A percentile compares a stretch with the other conserved stretches of the same genome.
Conservation (phyloP, 2,797 vertebrate species). For the Sebastes matsubarae region DNA sequence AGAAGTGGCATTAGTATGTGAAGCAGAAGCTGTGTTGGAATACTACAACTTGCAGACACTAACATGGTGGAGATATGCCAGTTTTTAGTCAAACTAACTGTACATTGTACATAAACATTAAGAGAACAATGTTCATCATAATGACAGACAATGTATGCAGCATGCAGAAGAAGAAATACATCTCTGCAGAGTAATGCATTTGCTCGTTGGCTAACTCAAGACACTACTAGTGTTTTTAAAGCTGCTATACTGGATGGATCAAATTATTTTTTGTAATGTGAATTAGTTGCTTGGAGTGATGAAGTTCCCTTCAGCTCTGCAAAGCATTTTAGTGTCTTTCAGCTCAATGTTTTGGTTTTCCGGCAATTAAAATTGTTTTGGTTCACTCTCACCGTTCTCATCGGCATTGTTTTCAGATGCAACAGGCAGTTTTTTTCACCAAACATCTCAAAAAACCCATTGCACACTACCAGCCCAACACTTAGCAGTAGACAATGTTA, state of each 20-base stretch:
- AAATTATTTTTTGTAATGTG: background rate
- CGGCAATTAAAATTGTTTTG: background rate
- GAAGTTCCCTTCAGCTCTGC: background rate
- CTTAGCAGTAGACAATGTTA: background rate
- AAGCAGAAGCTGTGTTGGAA: background rate
- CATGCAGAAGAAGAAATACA: background rate
- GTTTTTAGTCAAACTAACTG: background rate
- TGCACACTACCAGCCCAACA: background rate
- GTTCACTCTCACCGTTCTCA: background rate
- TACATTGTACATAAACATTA: background rate
- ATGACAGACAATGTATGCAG: background rate
- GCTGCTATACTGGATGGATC: background rate
- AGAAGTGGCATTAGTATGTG: background rate
- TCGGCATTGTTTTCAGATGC: background rate
- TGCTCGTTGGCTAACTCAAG: background rate
- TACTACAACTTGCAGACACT: background rate
- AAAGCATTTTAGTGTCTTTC: background rate
- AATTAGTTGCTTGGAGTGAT: background rate
- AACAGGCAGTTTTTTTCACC: background rate
- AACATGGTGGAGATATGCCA: background rate
- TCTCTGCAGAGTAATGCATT: background rate
- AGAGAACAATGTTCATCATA: background rate
- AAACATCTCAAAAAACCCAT: background rate
- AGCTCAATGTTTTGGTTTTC: background rate
- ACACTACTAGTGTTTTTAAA: background rate